These are phyloP conservation scores for Zosterops japonicus DNA, from an alignment of 2,113 vertebrate species.

Conservation along the genomic window DNA sequence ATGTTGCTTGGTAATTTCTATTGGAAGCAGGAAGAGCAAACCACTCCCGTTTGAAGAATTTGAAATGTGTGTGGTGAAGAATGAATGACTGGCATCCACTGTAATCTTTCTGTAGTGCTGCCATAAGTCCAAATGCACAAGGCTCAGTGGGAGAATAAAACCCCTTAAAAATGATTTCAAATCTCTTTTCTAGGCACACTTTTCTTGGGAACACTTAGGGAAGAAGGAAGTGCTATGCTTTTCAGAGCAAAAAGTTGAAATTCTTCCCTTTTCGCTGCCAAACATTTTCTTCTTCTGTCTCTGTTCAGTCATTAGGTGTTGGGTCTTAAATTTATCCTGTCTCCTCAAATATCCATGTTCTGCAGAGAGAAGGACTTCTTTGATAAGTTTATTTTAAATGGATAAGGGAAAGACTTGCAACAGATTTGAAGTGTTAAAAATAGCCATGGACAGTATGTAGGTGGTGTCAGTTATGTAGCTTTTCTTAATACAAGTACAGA, in stretches of 20 bases:
- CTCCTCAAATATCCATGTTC: not conserved
- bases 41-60: not conserved
- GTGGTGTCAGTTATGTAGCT: not conserved
- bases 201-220: not conserved
- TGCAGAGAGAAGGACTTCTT: not conserved
- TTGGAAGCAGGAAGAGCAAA: not conserved
- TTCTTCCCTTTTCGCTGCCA: not conserved
- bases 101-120: not conserved
- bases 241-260: not conserved
- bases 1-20: not conserved
- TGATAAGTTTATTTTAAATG: not conserved
- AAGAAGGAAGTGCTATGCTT: not conserved
- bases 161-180: not conserved
- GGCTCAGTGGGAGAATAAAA: not conserved
- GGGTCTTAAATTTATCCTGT: not conserved
- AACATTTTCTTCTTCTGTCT: not conserved
- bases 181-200: not conserved
- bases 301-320: not conserved
- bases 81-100: not conserved
- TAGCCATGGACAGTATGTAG: not conserved
- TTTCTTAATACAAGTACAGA: not conserved
- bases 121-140: not conserved
- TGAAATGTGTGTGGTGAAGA: not conserved
- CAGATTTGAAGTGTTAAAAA: not conserved
- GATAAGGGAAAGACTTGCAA: not conserved